Conservation (phyloP, 2,113 vertebrate species). For the Pao palembangensis region DNA sequence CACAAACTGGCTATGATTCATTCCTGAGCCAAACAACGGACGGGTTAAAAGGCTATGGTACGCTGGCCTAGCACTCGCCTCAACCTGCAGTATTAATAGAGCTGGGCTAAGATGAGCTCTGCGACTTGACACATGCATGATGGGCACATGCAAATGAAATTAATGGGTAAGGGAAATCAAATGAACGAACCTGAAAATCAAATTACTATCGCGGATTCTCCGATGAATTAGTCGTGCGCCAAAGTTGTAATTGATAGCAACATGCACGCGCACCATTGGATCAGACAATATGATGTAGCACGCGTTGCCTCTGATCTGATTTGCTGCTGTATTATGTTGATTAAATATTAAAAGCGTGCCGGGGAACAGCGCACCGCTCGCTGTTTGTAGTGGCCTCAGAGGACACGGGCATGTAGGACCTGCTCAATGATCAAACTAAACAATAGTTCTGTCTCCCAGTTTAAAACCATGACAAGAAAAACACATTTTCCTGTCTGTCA, state of each 20-base stretch:
- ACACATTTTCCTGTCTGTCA: too few species aligned
- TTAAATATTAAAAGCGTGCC: conserved; percentile 76
- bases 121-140: conserved; percentile 77
- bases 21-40: conserved; percentile 48
- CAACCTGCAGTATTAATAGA: conserved; percentile 70
- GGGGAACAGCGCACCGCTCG: conserved; percentile 44
- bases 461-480: background rate
- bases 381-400: conserved; percentile 33
- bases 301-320: conserved; percentile 72
- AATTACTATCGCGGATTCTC: conserved; percentile 75
- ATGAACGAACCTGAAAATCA: conserved; percentile 76
- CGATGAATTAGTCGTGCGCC: conserved; percentile 79
- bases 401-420: conserved; percentile 33
- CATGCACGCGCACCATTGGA: conserved; percentile 65
- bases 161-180: conserved; percentile 81
- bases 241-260: conserved; percentile 82
- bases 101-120: conserved; percentile 71
- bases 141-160: conserved; percentile 78
- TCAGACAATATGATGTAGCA: conserved; percentile 76
- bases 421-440: conserved; percentile 11
- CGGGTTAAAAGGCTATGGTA: conserved; percentile 57
- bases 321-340: conserved; percentile 70
- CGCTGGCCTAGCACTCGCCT: conserved; percentile 59
- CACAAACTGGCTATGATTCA: background rate
- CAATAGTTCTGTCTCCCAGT: conserved; percentile 19